These are phyloP conservation scores for Trachelus troglodyta DNA, from an alignment of 2,888 invertebrate species.

Conservation along the genomic window DNA sequence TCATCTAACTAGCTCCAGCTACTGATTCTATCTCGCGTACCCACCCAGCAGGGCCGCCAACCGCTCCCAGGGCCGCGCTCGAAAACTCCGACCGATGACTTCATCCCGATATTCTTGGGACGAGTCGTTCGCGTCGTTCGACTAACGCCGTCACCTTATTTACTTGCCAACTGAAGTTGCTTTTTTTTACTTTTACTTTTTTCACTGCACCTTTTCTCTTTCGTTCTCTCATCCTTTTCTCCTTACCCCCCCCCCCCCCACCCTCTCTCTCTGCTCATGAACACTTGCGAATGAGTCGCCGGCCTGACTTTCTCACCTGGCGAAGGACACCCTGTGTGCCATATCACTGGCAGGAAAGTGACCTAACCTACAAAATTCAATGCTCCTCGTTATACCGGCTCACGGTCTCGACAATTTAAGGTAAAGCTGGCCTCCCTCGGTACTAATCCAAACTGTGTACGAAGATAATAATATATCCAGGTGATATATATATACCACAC, in stretches of 20 bases:
- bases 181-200: neutral
- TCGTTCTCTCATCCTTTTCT: neutral
- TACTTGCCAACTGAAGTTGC: neutral
- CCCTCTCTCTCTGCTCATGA: neutral
- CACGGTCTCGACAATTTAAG: neutral
- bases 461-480: neutral
- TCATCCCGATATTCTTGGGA: conserved; percentile 11
- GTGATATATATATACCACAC: neutral
- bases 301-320: neutral
- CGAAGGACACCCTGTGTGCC: neutral
- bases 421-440: neutral
- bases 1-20: conserved; percentile 72
- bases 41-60: conserved; percentile 54
- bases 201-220: neutral
- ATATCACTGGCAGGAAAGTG: neutral
- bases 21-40: conserved; percentile 68
- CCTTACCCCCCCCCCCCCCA: neutral
- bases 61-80: conserved; percentile 41
- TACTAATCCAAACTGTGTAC: neutral
- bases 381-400: neutral
- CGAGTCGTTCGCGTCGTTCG: conserved; percentile 7
- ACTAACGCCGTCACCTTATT: neutral
- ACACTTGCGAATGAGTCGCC: neutral
- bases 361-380: neutral
- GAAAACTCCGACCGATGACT: conserved; percentile 37